Base-by-base conservation (phyloP, 2,113 vertebrate genomes). In the Climacteris rufus region DNA sequence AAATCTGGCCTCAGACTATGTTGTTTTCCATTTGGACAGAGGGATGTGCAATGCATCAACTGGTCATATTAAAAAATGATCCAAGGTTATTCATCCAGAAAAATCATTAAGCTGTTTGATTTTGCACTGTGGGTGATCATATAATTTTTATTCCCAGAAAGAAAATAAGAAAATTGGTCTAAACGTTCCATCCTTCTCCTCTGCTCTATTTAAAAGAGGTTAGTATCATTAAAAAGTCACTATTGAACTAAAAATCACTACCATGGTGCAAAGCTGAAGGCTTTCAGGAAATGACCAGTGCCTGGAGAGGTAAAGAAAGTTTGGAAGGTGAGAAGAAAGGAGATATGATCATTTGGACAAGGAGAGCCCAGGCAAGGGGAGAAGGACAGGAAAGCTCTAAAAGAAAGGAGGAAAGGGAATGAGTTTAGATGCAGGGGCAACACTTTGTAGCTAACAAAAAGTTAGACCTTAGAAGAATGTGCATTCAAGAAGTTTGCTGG, bases 1-100 rank as follows among this genome's bases (percentile, higher is more conserved):
- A 87, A 57, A 71, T 86, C 68, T 92, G 82, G 69, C 87, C 33
- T 52, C 59, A 71, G 47, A 45, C 18, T 71, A 4, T 64, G 35
- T 54, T 94, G 50, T 86, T 92, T 91, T 91, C 40, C 56, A 64
- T 70, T 90, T 94, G 90, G 83, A 91, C 71, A 71, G 47, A 68
- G 31, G 47, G 75, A 83, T 81, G 49, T 93, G 59, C 54, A 90
- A 64, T 66, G 56, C 35, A 88, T 91, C 87, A 88, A 27, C 25
- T 1, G 1, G 35, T 83, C 54, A 50, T 23, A 39, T 47, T 53
- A 49, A 93, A 78, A 75, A 81, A 63, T 9, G 7, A 77, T 70
- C 71, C 90, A 80, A 57, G 39, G 27, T 88, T 92, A 54, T 66
- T 91, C 45, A 77, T 71, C 56, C 90, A 95, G 78, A 72, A 35